Evolutionary conservation across 2,113 vertebrate genomes (phyloP).

Genomic region (Petaurus breviceps): DNA sequence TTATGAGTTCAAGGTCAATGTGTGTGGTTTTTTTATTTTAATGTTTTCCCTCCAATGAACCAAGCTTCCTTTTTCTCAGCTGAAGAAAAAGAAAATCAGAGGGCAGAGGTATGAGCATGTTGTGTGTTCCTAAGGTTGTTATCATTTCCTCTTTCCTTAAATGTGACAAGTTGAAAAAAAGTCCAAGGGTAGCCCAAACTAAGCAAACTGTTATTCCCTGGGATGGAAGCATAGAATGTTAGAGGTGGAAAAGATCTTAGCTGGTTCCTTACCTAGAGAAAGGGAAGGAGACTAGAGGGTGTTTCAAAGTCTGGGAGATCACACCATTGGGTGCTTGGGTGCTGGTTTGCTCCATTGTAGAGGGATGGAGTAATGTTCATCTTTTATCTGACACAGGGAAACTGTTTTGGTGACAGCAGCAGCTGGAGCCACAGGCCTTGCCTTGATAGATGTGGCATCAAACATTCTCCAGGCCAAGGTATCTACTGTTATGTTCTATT

Average conservation of each 20-base stretch:
- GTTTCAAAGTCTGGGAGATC: background rate
- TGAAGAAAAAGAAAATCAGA: background rate
- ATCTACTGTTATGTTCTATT: background rate
- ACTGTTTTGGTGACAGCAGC: conserved; percentile 80
- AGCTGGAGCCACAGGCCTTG: conserved; percentile 80
- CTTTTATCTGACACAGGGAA: conserved; percentile 72
- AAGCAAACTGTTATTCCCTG: background rate
- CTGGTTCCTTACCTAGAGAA: background rate
- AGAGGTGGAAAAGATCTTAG: background rate
- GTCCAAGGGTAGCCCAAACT: background rate
- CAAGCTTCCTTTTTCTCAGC: background rate
- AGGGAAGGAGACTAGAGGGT: background rate
- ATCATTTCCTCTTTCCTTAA: background rate
- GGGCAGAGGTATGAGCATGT: background rate
- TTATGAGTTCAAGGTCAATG: background rate
- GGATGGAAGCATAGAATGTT: background rate
- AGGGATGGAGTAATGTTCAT: background rate
- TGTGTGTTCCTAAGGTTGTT: background rate
- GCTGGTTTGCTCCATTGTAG: background rate
- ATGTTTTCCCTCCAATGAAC: background rate
- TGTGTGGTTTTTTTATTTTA: background rate
- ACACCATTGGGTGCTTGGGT: background rate
- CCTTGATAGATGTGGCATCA: conserved; percentile 74
- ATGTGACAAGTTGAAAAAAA: background rate
- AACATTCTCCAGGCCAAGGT: conserved; percentile 79